phyloP scores from a whole-genome alignment of 2,888 invertebrate species.

The Therioaphis trifolii region DNA sequence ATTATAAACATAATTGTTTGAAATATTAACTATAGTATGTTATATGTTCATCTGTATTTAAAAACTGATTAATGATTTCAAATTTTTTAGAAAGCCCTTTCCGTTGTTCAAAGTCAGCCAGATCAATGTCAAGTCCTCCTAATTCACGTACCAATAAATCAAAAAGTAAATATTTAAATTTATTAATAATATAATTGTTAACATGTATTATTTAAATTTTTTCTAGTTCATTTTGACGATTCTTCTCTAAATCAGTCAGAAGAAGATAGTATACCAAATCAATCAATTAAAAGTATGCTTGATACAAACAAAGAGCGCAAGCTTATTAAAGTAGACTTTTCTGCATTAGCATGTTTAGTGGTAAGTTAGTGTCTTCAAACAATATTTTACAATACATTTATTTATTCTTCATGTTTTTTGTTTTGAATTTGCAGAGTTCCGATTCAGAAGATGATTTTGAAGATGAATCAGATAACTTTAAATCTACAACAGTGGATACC shows the following conservation, averaged over 20 bases:
- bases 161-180: constrained; percentile 50
- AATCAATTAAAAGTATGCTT: constrained; percentile 48
- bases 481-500: not conserved
- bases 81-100: constrained; percentile 51
- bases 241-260: constrained; percentile 49
- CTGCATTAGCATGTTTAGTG: constrained; percentile 63
- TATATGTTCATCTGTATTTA: too few species aligned
- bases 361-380: constrained; percentile 16
- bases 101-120: constrained; percentile 35
- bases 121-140: constrained; percentile 58
- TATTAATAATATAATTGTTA: not conserved
- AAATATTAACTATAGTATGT: too few species aligned
- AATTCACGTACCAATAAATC: constrained; percentile 52
- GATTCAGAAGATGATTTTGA: constrained; percentile 64
- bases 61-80: not conserved
- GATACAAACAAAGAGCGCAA: constrained; percentile 53
- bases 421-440: constrained; percentile 59
- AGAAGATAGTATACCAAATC: constrained; percentile 36
- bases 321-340: constrained; percentile 63
- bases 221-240: constrained; percentile 59
- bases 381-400: constrained; percentile 47
- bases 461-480: constrained; percentile 58
- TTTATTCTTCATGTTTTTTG: not conserved
- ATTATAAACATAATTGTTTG: not conserved
- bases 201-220: not conserved